Evolutionary conservation across 2,797 vertebrate species (phyloP).

Genomic region (Argentina silus): DNA sequence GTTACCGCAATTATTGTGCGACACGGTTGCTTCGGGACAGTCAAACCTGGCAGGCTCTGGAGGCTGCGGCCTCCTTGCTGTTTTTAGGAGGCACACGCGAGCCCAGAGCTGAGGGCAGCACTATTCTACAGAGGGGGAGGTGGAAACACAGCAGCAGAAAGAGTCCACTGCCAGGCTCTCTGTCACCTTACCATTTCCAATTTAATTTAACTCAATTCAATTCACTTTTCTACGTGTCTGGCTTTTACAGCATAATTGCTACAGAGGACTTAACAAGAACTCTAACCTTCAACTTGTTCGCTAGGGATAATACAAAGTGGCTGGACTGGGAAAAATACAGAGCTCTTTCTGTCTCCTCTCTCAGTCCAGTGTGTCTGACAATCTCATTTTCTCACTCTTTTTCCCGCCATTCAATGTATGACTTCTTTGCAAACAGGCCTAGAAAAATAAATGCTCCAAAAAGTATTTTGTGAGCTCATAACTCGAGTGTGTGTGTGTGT

Average conservation of each 20-base stretch:
- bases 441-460: conserved; percentile 52
- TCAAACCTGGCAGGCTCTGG: conserved; percentile 38
- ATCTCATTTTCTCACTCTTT: conserved; percentile 12
- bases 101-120: neutral
- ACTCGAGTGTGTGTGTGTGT: conserved; percentile 27
- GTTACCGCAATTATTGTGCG: conserved; percentile 47
- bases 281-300: conserved; percentile 40
- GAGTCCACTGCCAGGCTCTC: neutral
- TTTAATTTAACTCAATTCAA: conserved; percentile 43
- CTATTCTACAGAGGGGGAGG: neutral
- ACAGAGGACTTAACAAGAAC: conserved; percentile 50
- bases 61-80: conserved; percentile 18
- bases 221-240: conserved; percentile 53
- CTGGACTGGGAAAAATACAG: conserved; percentile 31
- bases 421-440: conserved; percentile 68
- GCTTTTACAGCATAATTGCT: conserved; percentile 55
- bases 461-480: conserved; percentile 50
- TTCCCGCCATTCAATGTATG: conserved; percentile 40
- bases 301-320: conserved; percentile 46
- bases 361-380: conserved; percentile 19
- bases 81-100: neutral
- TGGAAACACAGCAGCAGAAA: neutral
- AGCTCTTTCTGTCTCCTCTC: conserved; percentile 20
- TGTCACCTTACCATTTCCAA: conserved; percentile 30
- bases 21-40: conserved; percentile 36